These are phyloP conservation scores for Danionella cerebrum DNA, from an alignment of 2,113 vertebrate genomes.

Conservation along the genomic window DNA sequence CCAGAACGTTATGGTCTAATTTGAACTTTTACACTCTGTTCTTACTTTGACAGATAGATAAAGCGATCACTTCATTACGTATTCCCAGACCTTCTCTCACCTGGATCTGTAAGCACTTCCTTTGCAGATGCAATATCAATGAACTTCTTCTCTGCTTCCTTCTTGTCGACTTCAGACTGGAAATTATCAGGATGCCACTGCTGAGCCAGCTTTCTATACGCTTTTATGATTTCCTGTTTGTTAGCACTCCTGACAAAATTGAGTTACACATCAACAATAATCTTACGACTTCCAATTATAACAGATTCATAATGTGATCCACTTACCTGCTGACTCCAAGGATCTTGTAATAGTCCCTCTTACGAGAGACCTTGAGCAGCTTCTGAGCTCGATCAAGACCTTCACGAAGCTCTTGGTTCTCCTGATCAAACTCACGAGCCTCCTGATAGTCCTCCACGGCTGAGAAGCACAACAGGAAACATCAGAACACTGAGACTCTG, in stretches of 20 bases:
- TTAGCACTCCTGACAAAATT: slow-evolving; percentile 63
- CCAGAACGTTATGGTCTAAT: too few species aligned
- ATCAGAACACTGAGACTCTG: not conserved
- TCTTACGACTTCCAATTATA: too few species aligned
- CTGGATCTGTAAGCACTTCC: slow-evolving; percentile 74
- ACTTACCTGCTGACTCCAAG: slow-evolving; percentile 55
- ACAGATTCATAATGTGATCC: not conserved
- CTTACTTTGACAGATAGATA: too few species aligned
- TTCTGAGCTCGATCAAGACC: slow-evolving; percentile 73
- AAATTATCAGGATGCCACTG: slow-evolving; percentile 79
- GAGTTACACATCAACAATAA: not conserved
- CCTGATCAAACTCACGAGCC: slow-evolving; percentile 67
- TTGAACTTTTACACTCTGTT: too few species aligned
- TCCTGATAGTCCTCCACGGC: slow-evolving; percentile 76
- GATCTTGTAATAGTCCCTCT: slow-evolving; percentile 79
- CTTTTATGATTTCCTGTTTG: slow-evolving; percentile 67
- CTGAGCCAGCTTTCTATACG: slow-evolving; percentile 67
- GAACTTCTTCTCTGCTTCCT: slow-evolving; percentile 73
- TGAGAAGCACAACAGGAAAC: slow-evolving; percentile 18
- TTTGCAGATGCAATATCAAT: slow-evolving; percentile 77
- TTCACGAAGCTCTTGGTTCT: slow-evolving; percentile 65
- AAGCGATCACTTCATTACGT: too few species aligned
- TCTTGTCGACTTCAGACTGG: slow-evolving; percentile 69
- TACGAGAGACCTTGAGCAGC: slow-evolving; percentile 70
- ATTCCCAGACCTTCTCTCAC: slow-evolving; percentile 37